These are phyloP conservation scores for Anomalospiza imberbis DNA, from an alignment of 2,797 vertebrate genomes.

Conservation along the genomic window DNA sequence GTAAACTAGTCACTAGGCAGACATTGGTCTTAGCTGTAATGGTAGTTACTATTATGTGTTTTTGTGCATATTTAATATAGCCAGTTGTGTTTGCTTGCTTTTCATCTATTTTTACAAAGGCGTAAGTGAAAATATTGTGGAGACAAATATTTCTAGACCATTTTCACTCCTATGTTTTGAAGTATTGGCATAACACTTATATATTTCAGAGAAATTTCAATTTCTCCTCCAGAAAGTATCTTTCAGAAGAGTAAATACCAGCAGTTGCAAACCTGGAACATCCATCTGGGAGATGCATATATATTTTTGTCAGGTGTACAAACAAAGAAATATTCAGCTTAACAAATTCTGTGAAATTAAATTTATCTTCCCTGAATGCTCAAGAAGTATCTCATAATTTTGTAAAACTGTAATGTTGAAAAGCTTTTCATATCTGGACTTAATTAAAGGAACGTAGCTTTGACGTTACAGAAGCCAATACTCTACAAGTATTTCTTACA, in stretches of 20 bases:
- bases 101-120: neutral
- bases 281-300: neutral
- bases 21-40: neutral
- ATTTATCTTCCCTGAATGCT: neutral
- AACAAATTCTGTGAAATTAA: neutral
- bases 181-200: neutral
- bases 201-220: neutral
- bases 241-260: neutral
- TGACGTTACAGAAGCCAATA: neutral
- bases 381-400: neutral
- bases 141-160: neutral
- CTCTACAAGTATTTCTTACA: neutral
- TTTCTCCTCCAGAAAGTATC: neutral
- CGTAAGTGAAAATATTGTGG: neutral
- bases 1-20: neutral
- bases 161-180: neutral
- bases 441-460: neutral
- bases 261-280: neutral
- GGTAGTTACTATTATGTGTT: neutral
- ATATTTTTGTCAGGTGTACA: neutral
- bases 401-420: neutral
- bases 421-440: neutral
- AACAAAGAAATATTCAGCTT: neutral
- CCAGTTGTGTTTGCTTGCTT: neutral
- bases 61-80: neutral